A percentile compares a stretch with the other conserved stretches of the same genome.
Conservation (phyloP, 2,797 vertebrate species). For the Gambusia yucatana region DNA sequence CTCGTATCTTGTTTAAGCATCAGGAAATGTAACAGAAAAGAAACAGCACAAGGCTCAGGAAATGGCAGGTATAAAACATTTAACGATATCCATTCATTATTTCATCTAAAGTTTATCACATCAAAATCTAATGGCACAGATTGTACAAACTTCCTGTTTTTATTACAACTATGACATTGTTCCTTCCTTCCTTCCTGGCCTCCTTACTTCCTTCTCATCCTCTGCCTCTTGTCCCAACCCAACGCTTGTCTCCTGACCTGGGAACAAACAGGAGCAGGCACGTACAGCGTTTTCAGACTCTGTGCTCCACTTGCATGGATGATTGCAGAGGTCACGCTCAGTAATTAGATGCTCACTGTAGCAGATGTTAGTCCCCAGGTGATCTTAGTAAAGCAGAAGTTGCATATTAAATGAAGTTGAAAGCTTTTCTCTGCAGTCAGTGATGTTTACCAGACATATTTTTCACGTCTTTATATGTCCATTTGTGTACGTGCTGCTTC, state of each 20-base stretch:
- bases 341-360: constrained; percentile 33
- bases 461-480: no score
- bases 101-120: constrained; percentile 37
- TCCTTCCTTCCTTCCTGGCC: constrained; percentile 71
- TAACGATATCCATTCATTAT: constrained; percentile 14
- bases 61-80: constrained; percentile 70
- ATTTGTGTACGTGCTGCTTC: no score
- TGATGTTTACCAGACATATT: constrained; percentile 28
- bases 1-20: constrained; percentile 78
- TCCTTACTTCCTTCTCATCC: constrained; percentile 56
- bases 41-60: constrained; percentile 38
- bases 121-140: constrained; percentile 61
- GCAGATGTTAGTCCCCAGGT: constrained; percentile 54
- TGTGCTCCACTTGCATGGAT: constrained; percentile 44
- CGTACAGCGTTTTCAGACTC: constrained; percentile 54
- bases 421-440: constrained; percentile 35
- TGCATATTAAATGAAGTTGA: constrained; percentile 47
- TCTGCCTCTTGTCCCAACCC: constrained; percentile 38
- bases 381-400: constrained; percentile 40
- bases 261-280: constrained; percentile 69
- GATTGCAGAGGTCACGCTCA: constrained; percentile 43
- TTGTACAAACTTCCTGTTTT: constrained; percentile 69
- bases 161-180: constrained; percentile 63
- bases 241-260: constrained; percentile 45
- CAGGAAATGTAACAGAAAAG: constrained; percentile 67